phyloP scores from a whole-genome alignment of 2,797 vertebrate species.

The Enteromius mattozi region DNA sequence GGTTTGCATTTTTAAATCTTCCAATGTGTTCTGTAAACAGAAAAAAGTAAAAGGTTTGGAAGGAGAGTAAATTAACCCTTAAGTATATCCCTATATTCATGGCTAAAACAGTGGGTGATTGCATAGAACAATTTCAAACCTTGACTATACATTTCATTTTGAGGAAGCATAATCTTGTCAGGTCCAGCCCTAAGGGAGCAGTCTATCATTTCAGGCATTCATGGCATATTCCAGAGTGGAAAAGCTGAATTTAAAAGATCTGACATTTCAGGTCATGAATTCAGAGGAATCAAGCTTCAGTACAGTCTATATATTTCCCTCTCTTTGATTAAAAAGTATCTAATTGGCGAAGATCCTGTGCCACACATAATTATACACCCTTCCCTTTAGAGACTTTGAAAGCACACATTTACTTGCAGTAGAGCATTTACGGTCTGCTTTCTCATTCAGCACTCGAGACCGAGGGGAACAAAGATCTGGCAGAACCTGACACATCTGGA shows the following conservation, averaged over 20 bases:
- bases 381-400: slow-evolving; percentile 47
- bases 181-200: background rate
- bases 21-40: background rate
- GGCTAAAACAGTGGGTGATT: background rate
- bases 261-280: background rate
- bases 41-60: background rate
- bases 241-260: background rate
- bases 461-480: slow-evolving; percentile 14
- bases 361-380: slow-evolving; percentile 54
- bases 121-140: background rate
- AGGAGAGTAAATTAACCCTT: background rate
- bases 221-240: background rate
- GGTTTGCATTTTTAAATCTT: background rate
- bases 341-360: slow-evolving; percentile 54
- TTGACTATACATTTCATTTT: slow-evolving; percentile 21
- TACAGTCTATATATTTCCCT: slow-evolving; percentile 19
- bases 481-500: slow-evolving; percentile 34
- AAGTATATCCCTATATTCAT: background rate
- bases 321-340: slow-evolving; percentile 37
- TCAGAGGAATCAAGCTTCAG: slow-evolving; percentile 17
- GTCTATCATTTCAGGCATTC: background rate
- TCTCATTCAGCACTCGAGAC: slow-evolving; percentile 38
- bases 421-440: slow-evolving; percentile 34
- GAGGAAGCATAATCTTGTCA: background rate
- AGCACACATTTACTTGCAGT: slow-evolving; percentile 26